Evolutionary conservation across 2,888 invertebrate genomes (phyloP), one percentile per base, ranked within the genome.

Genomic region (Octonoba sinensis): DNA sequence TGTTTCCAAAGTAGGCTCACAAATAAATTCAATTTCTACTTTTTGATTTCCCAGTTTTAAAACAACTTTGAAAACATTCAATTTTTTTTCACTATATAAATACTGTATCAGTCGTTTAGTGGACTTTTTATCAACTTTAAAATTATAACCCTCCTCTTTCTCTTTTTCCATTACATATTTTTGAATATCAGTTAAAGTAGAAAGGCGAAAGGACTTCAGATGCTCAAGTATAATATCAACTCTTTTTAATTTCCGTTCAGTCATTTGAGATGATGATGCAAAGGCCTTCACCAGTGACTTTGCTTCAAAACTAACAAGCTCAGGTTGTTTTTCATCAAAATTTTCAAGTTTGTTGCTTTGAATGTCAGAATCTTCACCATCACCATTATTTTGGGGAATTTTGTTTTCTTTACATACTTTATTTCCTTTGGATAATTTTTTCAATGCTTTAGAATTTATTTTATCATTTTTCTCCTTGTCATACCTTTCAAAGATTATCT

Each of bases 121-220:
- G 0, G 93, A 92, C 86, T 92, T 93, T 83, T 91, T 91, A 86
- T 93, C 93, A 62, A 92, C 91, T 75, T 89, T 90, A 0, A 90
- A 91, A 8, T 89, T 87, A 65, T 90, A 89, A 12, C 62, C 66
- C 0, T 91, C 91, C 87, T 91, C 91, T 74, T 89, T 88, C 87
- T 92, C 92, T 75, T 90, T 89, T 71, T 90, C 89, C 44, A 89
- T 88, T 46, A 93, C 91, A 46, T 72, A 46, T 66, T 85, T 84
- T 54, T 85, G 85, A 16, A 85, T 64, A 24, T 73, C 81, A 47
- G 85, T 82, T 27, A 86, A 79, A 84, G 91, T 91, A 67, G 91
- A 91, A 24, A 93, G 90, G 86, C 91, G 91, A 57, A 91, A 89
- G 72, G 91, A 89, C 76, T 91, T 90, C 0, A 94, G 89, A 12